phyloP scores from a whole-genome alignment of 1,140 invertebrate genomes.

The Grapholita molesta region DNA sequence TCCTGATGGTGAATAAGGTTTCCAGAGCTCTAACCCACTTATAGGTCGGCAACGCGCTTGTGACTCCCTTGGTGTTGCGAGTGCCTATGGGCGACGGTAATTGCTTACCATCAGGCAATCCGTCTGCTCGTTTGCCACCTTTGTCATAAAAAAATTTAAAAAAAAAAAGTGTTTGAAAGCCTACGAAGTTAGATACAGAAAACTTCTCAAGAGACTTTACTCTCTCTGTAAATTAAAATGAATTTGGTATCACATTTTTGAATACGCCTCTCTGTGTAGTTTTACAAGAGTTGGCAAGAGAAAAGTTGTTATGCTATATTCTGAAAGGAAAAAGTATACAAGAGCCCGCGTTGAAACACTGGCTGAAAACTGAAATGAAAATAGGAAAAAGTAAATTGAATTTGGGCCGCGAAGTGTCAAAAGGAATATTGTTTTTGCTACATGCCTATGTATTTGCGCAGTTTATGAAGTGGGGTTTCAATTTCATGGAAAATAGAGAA shows the following conservation, averaged over 20 bases:
- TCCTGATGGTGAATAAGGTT: no score
- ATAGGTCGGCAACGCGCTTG: no score
- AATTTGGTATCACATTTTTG: not conserved
- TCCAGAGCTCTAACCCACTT: no score
- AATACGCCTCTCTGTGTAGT: not conserved
- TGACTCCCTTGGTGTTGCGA: no score
- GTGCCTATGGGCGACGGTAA: no score
- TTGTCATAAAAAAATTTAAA: no score
- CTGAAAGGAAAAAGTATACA: not conserved
- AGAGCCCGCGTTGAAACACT: not conserved
- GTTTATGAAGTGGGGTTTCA: not conserved
- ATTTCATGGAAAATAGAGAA: not conserved
- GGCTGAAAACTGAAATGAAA: not conserved
- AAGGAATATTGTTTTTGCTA: not conserved
- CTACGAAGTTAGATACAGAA: no score
- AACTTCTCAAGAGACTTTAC: no score
- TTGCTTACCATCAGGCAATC: no score
- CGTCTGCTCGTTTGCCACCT: no score
- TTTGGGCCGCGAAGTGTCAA: not conserved
- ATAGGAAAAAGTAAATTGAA: not conserved
- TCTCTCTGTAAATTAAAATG: no score
- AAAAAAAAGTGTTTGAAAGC: no score
- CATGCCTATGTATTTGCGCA: not conserved
- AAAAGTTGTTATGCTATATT: not conserved
- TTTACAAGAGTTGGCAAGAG: not conserved